Base-by-base conservation (phyloP, 2,113 vertebrate genomes). In the Parus major region DNA sequence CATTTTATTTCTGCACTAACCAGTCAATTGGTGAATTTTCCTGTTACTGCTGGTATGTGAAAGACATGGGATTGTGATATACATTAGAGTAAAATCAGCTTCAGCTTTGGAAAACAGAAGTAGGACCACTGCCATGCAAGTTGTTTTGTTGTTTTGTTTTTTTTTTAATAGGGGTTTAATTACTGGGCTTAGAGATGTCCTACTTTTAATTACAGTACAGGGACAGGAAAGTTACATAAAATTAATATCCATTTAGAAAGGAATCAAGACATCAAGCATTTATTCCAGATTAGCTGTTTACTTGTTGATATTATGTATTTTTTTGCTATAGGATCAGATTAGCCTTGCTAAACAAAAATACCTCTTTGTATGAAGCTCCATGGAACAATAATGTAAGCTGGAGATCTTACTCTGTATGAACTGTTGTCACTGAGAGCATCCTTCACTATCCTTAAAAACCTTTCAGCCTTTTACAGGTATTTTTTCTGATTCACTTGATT, bases 231-330 rank as follows among this genome's bases (percentile, higher is more conserved):
- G 13, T 52, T 63, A 81, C 14, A 42, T 12, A 46, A 72, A 86
- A 91, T 83, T 55, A 86, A 84, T 46, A 52, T 4, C 44, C 24
- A 56, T 80, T 79, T 90, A 60, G 61, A 90, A 86, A 75, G 79
- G 7, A 84, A 86, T 68, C 27, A 82, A 86, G 72, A 75, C 56
- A 31, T n/a, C 6, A 19, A 87, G 36, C 35, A 78, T 64, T 92
- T 84, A 75, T 78, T 44, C 12, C 78, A 71, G 64, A 50, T 66
- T 68, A 91, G 46, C 41, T 84, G 16, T 52, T 91, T 59, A 31
- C 6, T 36, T 91, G 44, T 31, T 89, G 52, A 70, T 78, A 61
- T 7, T 75, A 29, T 53, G 56, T 55, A 63, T 33, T 13, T 33
- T 91, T 86, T 81, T 91, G 27, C 21, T 78, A 18, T 39, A 73